Evolutionary conservation across 37 sponge, comb jelly and placozoan genomes (phyloP).

Genomic region (Ianthella basta): DNA sequence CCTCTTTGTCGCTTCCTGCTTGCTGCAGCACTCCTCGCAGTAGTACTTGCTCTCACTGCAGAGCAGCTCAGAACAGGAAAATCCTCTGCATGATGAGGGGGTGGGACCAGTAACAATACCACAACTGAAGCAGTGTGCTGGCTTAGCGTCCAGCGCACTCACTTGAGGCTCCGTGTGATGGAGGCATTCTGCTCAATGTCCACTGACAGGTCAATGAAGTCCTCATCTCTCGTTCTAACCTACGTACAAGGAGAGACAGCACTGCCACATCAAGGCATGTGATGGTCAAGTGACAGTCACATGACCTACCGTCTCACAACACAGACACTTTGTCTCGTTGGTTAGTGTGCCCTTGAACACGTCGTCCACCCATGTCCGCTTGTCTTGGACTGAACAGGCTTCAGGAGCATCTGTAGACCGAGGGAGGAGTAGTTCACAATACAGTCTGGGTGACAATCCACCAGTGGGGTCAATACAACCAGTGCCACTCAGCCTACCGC

Average conservation of each 20-base stretch:
- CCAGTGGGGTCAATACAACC: background rate
- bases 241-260: background rate
- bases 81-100: constrained; percentile 42
- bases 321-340: constrained; percentile 94
- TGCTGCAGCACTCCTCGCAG: constrained; percentile 98
- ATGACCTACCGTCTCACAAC: constrained; percentile 87
- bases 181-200: constrained; percentile 97
- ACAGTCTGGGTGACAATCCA: background rate
- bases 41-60: constrained; percentile 88
- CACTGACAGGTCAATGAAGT: constrained; percentile 95
- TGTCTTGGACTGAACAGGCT: background rate
- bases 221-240: constrained; percentile 90
- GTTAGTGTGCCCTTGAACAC: constrained; percentile 91
- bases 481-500: no score
- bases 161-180: constrained; percentile 90
- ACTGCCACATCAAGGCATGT: constrained; percentile 23
- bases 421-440: no score
- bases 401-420: background rate
- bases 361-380: constrained; percentile 85
- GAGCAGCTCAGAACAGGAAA: constrained; percentile 88
- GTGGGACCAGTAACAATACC: background rate
- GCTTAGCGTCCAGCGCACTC: background rate
- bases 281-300: constrained; percentile 10
- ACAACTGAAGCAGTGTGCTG: background rate
- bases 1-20: constrained; percentile 96